Conservation (phyloP, 1,140 invertebrate species). For the Marisa cornuarietis region DNA sequence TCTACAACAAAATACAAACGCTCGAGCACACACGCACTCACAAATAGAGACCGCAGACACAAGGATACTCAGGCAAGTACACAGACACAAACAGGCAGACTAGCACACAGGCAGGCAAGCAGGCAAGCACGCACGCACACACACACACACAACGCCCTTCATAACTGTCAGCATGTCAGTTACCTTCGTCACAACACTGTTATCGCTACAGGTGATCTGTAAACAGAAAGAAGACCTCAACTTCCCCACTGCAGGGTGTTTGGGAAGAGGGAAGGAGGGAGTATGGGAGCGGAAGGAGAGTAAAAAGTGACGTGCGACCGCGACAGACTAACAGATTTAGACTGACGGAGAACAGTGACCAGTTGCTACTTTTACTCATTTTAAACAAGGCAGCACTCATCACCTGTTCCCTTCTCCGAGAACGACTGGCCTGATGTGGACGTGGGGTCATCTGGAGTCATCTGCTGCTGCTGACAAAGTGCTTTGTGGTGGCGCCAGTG, state of each 20-base stretch:
- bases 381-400: no score
- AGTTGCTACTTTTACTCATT: no score
- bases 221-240: neutral
- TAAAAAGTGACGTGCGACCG: no score
- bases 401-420: no score
- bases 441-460: neutral
- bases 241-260: neutral
- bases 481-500: slow-evolving; percentile 18
- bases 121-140: neutral
- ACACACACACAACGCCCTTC: neutral
- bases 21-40: neutral
- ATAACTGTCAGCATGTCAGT: neutral
- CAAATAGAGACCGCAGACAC: neutral
- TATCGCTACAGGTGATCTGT: no score
- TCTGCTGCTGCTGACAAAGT: slow-evolving; percentile 5
- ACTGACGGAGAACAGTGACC: no score
- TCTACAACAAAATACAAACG: no score
- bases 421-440: no score
- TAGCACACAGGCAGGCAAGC: neutral
- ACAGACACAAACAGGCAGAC: neutral
- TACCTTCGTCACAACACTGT: neutral
- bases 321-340: no score
- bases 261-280: neutral
- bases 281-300: no score
- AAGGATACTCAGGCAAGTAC: neutral